Conservation (phyloP, 2,888 invertebrate genomes). For the Biston stratarius region DNA sequence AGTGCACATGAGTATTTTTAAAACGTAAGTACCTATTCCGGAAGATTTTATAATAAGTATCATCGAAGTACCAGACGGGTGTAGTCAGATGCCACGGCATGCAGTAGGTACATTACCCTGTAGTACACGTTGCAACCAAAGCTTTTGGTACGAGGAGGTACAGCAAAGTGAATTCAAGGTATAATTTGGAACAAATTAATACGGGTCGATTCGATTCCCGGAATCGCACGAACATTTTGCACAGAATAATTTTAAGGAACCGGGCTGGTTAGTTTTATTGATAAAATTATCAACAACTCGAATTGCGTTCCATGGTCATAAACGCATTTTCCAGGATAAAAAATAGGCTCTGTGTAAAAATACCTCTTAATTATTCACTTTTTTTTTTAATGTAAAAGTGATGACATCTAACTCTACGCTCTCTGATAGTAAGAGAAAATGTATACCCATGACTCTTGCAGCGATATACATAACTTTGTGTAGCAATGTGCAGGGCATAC, state of each 20-base stretch:
- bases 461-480: too few species aligned
- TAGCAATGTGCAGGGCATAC: too few species aligned
- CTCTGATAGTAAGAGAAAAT: too few species aligned
- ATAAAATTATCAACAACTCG: neutral
- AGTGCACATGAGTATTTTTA: too few species aligned
- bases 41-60: neutral
- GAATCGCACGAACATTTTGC: conserved; percentile 27
- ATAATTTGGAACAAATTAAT: conserved; percentile 41
- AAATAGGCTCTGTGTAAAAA: too few species aligned
- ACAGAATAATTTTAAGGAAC: conserved; percentile 38
- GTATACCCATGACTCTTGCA: too few species aligned
- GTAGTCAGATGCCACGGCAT: conserved; percentile 25
- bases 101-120: conserved; percentile 13
- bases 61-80: neutral
- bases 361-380: too few species aligned
- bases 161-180: conserved; percentile 19
- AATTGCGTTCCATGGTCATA: neutral
- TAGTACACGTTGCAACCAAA: neutral
- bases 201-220: conserved; percentile 23
- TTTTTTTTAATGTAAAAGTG: too few species aligned
- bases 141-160: conserved; percentile 1
- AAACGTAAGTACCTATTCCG: neutral
- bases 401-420: too few species aligned
- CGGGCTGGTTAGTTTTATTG: conserved; percentile 2
- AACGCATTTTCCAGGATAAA: too few species aligned